Conservation (phyloP, 2,888 invertebrate species). For the Spisula solida region DNA sequence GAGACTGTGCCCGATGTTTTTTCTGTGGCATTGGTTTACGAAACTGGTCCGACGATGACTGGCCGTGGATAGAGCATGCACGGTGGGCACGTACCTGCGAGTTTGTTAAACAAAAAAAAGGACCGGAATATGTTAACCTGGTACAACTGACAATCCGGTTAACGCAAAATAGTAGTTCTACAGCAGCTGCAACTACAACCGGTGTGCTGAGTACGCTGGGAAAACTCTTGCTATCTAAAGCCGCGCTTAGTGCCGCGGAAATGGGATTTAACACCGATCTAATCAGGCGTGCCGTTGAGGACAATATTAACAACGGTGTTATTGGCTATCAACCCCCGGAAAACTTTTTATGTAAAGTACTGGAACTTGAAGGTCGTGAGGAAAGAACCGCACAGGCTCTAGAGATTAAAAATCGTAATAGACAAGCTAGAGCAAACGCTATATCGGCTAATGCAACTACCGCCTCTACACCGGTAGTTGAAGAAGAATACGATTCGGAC, state of each 20-base stretch:
- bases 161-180: slow-evolving; percentile 38
- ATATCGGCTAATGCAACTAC: not conserved
- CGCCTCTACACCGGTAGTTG: not conserved
- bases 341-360: not conserved
- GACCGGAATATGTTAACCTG: slow-evolving; percentile 54
- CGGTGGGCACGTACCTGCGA: slow-evolving; percentile 50
- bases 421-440: no score
- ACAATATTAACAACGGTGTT: slow-evolving; percentile 76
- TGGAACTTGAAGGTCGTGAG: not conserved
- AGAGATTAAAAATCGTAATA: no score
- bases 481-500: not conserved
- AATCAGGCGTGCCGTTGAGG: slow-evolving; percentile 77
- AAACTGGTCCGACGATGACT: slow-evolving; percentile 56
- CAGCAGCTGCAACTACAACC: not conserved
- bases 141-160: slow-evolving; percentile 65
- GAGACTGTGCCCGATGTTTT: slow-evolving; percentile 92
- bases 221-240: slow-evolving; percentile 72
- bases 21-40: slow-evolving; percentile 94
- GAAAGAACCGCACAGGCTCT: not conserved
- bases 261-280: slow-evolving; percentile 77
- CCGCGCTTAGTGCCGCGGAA: slow-evolving; percentile 77
- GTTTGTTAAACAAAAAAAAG: slow-evolving; percentile 52
- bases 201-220: slow-evolving; percentile 40
- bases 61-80: slow-evolving; percentile 58
- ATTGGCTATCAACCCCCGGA: not conserved